Evolutionary conservation across 2,797 vertebrate species (phyloP).

Genomic region (Clarias pachynema): DNA sequence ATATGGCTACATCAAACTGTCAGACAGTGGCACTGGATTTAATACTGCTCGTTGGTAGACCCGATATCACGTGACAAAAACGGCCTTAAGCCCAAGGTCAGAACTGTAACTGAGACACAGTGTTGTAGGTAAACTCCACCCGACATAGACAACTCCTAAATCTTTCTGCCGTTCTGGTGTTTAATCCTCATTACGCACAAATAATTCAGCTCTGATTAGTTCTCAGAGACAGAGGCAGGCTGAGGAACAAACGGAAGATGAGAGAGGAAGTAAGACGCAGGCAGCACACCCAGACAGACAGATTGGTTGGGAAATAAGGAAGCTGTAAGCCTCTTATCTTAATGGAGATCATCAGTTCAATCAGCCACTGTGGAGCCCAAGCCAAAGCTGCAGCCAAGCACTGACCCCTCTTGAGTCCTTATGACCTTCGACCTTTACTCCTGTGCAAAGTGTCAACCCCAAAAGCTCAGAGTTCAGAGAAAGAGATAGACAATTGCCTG

Average conservation of each 20-base stretch:
- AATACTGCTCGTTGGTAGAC: not conserved
- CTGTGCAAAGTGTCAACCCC: constrained; percentile 27
- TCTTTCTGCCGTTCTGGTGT: not conserved
- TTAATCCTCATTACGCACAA: not conserved
- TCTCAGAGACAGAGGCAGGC: too few relatives aligned
- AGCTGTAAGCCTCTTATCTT: constrained; percentile 62
- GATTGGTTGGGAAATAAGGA: constrained; percentile 44
- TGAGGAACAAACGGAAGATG: not conserved
- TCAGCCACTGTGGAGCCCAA: constrained; percentile 60
- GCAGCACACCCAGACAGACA: constrained; percentile 15
- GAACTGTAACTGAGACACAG: not conserved
- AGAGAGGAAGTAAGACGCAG: not conserved
- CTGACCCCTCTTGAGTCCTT: constrained; percentile 36
- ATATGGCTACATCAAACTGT: not conserved
- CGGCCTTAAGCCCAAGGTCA: not conserved
- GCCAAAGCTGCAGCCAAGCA: constrained; percentile 38
- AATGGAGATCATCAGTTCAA: constrained; percentile 66
- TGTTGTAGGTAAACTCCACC: not conserved
- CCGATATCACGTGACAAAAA: not conserved
- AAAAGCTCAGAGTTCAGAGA: constrained; percentile 22
- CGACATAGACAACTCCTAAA: not conserved
- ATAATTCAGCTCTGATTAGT: not conserved
- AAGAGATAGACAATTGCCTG: not conserved
- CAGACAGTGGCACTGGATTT: constrained; percentile 2
- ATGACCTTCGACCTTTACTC: constrained; percentile 41